A percentile compares a stretch with the other conserved stretches of the same genome.
Conservation (phyloP, 2,113 vertebrate species). For the Leiothrix lutea region DNA sequence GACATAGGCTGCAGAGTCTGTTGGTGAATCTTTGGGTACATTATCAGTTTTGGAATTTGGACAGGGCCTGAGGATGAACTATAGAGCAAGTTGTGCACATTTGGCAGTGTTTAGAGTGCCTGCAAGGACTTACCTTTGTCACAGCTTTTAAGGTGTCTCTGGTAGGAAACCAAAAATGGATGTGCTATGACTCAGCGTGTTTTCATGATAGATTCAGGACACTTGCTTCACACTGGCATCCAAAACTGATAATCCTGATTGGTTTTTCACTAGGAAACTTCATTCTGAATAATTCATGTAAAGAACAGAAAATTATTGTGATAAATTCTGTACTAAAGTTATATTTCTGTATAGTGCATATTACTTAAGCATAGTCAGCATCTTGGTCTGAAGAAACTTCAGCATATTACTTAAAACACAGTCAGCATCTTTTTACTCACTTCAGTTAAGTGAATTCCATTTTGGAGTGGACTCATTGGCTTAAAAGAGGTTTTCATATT, state of each 20-base stretch:
- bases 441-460: background rate
- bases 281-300: background rate
- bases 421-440: constrained; percentile 15
- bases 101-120: background rate
- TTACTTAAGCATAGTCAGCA: background rate
- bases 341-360: background rate
- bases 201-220: background rate
- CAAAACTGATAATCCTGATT: background rate
- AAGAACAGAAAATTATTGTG: background rate
- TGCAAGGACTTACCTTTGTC: background rate
- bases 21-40: background rate
- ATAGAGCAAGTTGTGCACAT: background rate
- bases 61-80: background rate
- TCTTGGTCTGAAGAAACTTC: background rate
- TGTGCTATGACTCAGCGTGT: background rate
- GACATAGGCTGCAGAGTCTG: background rate
- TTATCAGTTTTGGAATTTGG: background rate
- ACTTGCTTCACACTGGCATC: background rate
- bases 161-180: background rate
- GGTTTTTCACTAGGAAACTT: background rate
- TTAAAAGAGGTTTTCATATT: constrained; percentile 17
- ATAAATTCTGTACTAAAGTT: background rate
- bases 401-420: background rate
- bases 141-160: background rate
- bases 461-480: constrained; percentile 17